Evolutionary conservation across 64 coral and sea anemone species (phyloP), one percentile per base, ranked within the genome.

Genomic region (Orbicella faveolata): DNA sequence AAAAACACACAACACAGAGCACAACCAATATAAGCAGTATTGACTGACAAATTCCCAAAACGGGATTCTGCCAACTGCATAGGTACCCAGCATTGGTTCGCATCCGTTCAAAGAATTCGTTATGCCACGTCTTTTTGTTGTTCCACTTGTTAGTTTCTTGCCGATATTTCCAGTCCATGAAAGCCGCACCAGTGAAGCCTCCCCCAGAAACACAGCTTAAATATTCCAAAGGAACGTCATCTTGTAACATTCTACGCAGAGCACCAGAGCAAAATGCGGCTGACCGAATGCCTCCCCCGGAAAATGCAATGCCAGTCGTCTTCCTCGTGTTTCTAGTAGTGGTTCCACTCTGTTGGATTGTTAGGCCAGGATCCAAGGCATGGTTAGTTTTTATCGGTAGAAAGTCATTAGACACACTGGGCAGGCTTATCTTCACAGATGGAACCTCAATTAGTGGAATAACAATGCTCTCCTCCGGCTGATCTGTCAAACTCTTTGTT

Each of bases 201-300:
- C 75, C 75, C 75, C 85, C 85, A 14, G 85, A 87, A 6, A 87
- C 85, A 23, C 85, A 87, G 53, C 85, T 87, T 61, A 87, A 26
- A 37, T 75, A 59, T 34, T 70, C 69, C 21, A 70, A 10, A 15
- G 21, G 13, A 0, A 37, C 44, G 41, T 84, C n/a, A 39, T 84
- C 52, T 30, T 76, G 44, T 52, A 87, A n/a, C 30, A 87, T 41
- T 37, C 36, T 52, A 5, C 85, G 85, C n/a, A 87, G 48, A 1
- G 36, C 85, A 34, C 85, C 85, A 4, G 85, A 87, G 15, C 68
- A 87, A 52, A 84, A 72, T 19, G 81, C 81, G 11, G 81, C 81
- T 20, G 81, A 84, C 10, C 81, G 81, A 67, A 84, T 84, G 34
- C 81, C 81, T 84, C 81, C 81, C 61, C 81, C 81, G 41, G 81